Evolutionary conservation across 2,888 invertebrate species (phyloP).

Genomic region (Dolomedes plantarius): DNA sequence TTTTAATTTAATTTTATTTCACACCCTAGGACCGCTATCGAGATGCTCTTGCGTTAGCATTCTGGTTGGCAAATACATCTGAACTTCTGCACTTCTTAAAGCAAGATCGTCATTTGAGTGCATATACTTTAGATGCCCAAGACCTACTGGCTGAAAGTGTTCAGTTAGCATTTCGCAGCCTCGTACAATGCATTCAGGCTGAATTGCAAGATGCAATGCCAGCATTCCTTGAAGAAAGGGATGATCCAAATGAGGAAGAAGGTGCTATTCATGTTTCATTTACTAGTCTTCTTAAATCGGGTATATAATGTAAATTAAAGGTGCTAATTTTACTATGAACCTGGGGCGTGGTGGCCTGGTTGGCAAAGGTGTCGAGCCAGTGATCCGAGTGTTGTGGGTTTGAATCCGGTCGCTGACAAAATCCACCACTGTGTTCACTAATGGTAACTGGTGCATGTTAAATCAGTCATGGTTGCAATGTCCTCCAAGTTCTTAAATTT

Average conservation of each 20-base stretch:
- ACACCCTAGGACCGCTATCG: conserved; percentile 85
- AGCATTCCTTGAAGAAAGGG: conserved; percentile 86
- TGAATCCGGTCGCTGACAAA: too few species aligned
- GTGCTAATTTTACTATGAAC: too few species aligned
- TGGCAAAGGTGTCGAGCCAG: too few species aligned
- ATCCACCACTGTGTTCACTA: too few species aligned
- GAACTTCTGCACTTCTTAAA: conserved; percentile 97
- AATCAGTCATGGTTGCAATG: too few species aligned
- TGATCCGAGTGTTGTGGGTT: too few species aligned
- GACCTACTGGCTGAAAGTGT: conserved; percentile 95
- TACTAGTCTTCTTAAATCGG: background rate
- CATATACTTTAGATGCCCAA: conserved; percentile 93
- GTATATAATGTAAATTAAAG: too few species aligned
- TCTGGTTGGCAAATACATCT: conserved; percentile 98
- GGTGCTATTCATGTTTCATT: conserved; percentile 79
- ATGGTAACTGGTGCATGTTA: too few species aligned
- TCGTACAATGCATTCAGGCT: conserved; percentile 79
- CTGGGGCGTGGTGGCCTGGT: too few species aligned
- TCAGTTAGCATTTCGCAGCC: conserved; percentile 83
- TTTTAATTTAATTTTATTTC: too few species aligned
- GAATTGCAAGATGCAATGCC: conserved; percentile 89
- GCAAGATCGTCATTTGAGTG: conserved; percentile 94
- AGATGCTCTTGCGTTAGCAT: conserved; percentile 85
- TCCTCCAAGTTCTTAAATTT: too few species aligned
- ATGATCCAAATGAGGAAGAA: conserved; percentile 83